A percentile compares a stretch with the other conserved stretches of the same genome.
These are phyloP conservation scores for Limnothrissa miodon DNA, from an alignment of 2,113 vertebrate species.

Conservation along the genomic window DNA sequence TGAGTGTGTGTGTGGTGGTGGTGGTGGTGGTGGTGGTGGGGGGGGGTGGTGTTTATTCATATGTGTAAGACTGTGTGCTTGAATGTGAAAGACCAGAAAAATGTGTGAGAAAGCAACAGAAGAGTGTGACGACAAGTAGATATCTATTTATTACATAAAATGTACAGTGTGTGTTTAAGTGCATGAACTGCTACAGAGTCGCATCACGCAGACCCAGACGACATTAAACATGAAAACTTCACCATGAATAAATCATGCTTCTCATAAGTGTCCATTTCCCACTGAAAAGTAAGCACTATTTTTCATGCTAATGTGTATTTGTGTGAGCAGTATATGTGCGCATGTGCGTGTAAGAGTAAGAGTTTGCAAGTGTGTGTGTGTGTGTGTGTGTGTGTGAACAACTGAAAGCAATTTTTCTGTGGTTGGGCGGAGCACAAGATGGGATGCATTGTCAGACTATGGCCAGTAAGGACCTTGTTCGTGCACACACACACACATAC, in stretches of 20 bases:
- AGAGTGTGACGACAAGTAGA: background rate
- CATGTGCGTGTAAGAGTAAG: slow-evolving; percentile 18
- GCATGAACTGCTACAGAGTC: background rate
- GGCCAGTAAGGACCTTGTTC: background rate
- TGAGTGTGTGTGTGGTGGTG: background rate
- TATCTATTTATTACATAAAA: background rate
- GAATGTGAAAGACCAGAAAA: background rate
- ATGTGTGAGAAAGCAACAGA: background rate
- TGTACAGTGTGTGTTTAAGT: background rate
- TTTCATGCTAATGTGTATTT: slow-evolving; percentile 24
- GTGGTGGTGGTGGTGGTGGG: too few species aligned
- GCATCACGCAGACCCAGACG: background rate
- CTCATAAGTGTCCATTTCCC: background rate
- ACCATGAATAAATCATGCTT: slow-evolving; percentile 1
- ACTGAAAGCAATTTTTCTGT: slow-evolving; percentile 27
- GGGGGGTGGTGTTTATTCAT: background rate
- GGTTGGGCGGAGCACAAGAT: background rate
- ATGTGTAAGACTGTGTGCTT: background rate
- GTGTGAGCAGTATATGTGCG: slow-evolving; percentile 7
- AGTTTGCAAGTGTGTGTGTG: background rate
- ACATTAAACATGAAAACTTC: background rate
- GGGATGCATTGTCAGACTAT: slow-evolving; percentile 18
- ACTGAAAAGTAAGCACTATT: background rate
- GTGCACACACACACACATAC: slow-evolving; percentile 2
- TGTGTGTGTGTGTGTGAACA: slow-evolving; percentile 12